A percentile compares a stretch with the other conserved stretches of the same genome.
phyloP scores from a whole-genome alignment of 2,888 invertebrate species.

The Troides aeacus region DNA sequence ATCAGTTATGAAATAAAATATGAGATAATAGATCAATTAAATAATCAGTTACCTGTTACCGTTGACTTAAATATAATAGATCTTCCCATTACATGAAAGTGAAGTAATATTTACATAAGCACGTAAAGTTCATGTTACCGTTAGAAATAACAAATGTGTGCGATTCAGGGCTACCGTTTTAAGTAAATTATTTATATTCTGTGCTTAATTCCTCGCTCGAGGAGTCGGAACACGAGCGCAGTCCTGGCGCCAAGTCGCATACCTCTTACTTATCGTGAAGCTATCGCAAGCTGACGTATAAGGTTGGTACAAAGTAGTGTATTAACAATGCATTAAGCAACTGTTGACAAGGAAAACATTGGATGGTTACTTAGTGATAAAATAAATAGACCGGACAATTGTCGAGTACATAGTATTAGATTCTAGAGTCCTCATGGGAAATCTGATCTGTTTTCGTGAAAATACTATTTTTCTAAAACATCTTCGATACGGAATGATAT shows the following conservation, averaged over 20 bases:
- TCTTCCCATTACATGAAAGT: too few relatives aligned
- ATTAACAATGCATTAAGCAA: constrained; percentile 9
- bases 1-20: too few relatives aligned
- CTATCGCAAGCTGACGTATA: constrained; percentile 8
- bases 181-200: constrained; percentile 26
- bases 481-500: too few relatives aligned
- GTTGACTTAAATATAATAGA: too few relatives aligned
- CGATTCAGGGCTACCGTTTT: constrained; percentile 20
- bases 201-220: constrained; percentile 3
- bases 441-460: too few relatives aligned
- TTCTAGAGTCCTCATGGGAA: too few relatives aligned
- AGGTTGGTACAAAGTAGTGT: constrained; percentile 12
- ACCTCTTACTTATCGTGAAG: constrained; percentile 3
- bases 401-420: background rate
- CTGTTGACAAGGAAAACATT: constrained; percentile 12
- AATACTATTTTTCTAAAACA: too few relatives aligned
- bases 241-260: constrained; percentile 24
- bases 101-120: too few relatives aligned
- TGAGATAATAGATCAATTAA: too few relatives aligned
- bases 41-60: too few relatives aligned
- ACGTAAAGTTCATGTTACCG: too few relatives aligned
- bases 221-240: constrained; percentile 17
- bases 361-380: constrained; percentile 8
- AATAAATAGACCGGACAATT: constrained; percentile 7
- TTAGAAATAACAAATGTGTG: constrained; percentile 6